Evolutionary conservation across 1,140 invertebrate species (phyloP).

Genomic region (Rhagoletis zephyria): DNA sequence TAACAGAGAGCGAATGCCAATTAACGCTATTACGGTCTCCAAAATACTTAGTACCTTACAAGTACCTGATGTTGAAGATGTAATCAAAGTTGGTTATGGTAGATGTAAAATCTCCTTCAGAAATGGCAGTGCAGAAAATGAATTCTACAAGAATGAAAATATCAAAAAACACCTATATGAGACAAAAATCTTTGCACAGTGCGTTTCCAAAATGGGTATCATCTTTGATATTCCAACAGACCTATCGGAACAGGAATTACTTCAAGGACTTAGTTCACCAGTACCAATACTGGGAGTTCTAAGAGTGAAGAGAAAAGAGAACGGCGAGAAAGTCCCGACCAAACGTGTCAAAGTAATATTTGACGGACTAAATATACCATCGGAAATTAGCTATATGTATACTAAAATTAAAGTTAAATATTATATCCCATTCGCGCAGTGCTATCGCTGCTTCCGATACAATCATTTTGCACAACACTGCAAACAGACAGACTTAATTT

Average conservation of each 20-base stretch:
- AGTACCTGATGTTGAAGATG: background rate
- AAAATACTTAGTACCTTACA: too few species aligned
- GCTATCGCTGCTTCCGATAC: too few species aligned
- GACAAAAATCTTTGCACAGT: background rate
- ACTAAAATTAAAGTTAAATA: constrained; percentile 2
- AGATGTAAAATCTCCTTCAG: constrained; percentile 10
- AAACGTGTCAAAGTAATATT: constrained; percentile 27
- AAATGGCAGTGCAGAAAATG: background rate
- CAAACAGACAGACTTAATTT: background rate
- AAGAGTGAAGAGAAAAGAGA: background rate
- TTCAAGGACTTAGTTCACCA: background rate
- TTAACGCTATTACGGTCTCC: too few species aligned
- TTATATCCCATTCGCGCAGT: constrained; percentile 18
- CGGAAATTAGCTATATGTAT: background rate
- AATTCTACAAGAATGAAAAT: background rate
- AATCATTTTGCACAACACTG: too few species aligned
- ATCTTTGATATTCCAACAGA: background rate
- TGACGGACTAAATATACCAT: background rate
- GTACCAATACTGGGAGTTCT: background rate
- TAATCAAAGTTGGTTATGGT: background rate
- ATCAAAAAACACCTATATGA: background rate
- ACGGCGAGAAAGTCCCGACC: background rate
- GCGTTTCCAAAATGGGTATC: background rate
- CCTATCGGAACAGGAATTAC: background rate
- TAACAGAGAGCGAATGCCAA: too few species aligned